These are phyloP conservation scores for Sialia sialis DNA, from an alignment of 2,113 vertebrate genomes.

Conservation along the genomic window DNA sequence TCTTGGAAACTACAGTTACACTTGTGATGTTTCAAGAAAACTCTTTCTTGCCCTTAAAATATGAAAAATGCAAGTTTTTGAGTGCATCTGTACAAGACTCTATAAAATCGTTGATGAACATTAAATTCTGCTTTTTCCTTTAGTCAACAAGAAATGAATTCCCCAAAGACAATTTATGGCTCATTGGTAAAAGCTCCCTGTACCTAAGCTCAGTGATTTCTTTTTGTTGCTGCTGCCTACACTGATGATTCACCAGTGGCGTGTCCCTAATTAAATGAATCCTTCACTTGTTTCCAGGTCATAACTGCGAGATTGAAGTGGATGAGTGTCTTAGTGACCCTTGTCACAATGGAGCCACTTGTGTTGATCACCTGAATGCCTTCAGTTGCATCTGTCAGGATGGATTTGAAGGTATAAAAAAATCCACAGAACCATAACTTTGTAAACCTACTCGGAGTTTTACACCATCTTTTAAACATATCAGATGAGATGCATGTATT, in stretches of 20 bases:
- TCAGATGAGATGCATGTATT: background rate
- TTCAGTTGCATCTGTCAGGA: conserved; percentile 75
- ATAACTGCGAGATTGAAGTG: conserved; percentile 79
- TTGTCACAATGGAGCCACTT: conserved; percentile 72
- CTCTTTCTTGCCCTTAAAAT: background rate
- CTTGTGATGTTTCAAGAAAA: background rate
- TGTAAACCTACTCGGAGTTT: background rate
- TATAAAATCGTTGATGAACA: background rate
- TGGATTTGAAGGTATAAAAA: conserved; percentile 75
- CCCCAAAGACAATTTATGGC: background rate
- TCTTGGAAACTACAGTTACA: background rate
- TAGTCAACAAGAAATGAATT: background rate
- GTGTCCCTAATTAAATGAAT: conserved; percentile 33
- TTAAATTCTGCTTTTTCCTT: background rate
- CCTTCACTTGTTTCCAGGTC: conserved; percentile 67
- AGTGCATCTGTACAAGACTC: background rate
- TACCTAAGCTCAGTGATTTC: background rate
- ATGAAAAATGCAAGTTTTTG: background rate
- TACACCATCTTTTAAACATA: background rate
- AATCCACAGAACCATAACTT: background rate
- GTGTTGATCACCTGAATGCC: conserved; percentile 72
- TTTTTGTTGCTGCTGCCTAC: background rate
- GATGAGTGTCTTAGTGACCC: conserved; percentile 78
- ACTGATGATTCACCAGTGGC: background rate
- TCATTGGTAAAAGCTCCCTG: background rate